phyloP scores from a whole-genome alignment of 1,140 invertebrate genomes.

The Phenacoccus solenopsis region DNA sequence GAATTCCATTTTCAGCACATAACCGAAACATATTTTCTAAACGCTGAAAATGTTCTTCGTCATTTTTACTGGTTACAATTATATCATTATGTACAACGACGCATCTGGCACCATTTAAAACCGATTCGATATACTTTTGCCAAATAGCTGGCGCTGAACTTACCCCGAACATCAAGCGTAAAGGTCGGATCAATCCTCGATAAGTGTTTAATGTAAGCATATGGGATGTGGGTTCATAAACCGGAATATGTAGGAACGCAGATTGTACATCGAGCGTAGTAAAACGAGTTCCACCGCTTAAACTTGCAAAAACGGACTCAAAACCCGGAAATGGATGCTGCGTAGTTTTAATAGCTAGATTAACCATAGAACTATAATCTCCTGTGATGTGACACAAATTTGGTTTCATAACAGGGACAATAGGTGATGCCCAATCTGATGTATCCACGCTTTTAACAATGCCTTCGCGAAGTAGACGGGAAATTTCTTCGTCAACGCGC shows the following conservation, averaged over 20 bases:
- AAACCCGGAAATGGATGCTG: constrained; percentile 22
- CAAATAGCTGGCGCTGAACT: constrained; percentile 27
- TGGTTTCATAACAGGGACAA: neutral
- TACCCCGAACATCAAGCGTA: constrained; percentile 32
- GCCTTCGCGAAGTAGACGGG: neutral
- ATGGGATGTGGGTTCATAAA: constrained; percentile 20
- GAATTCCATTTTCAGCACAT: neutral
- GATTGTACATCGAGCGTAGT: constrained; percentile 32
- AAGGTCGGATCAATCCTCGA: constrained; percentile 31
- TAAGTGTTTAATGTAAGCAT: constrained; percentile 30
- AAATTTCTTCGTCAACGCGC: neutral
- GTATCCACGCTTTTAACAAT: neutral
- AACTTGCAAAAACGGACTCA: constrained; percentile 18
- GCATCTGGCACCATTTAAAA: constrained; percentile 28
- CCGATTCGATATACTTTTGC: constrained; percentile 36
- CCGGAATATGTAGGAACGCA: constrained; percentile 33
- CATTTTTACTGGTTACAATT: constrained; percentile 29
- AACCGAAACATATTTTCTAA: neutral
- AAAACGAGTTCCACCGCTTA: constrained; percentile 24
- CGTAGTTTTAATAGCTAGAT: no score
- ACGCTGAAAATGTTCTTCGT: constrained; percentile 20
- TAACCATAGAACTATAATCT: constrained; percentile 28
- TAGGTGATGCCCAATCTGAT: neutral
- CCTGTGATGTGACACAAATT: constrained; percentile 23
- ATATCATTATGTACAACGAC: constrained; percentile 19